These are phyloP conservation scores for Mormyrus hasselquistii DNA, from an alignment of 2,797 vertebrate species.

Conservation along the genomic window DNA sequence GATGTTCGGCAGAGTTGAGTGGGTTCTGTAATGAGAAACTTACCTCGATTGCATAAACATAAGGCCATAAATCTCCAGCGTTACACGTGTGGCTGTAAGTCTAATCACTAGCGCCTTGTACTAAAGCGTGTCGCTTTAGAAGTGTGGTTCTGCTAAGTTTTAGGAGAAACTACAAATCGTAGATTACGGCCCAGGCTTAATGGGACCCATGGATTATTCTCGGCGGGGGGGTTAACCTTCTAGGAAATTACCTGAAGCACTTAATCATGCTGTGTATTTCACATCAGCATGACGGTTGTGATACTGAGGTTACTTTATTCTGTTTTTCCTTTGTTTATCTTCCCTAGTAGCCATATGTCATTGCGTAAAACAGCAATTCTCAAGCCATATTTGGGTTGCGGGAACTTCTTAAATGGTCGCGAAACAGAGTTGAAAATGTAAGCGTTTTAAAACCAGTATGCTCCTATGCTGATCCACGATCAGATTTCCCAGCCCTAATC, in stretches of 20 bases:
- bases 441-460: background rate
- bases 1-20: background rate
- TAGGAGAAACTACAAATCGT: background rate
- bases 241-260: background rate
- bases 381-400: background rate
- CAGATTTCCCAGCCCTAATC: background rate
- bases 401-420: background rate
- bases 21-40: background rate
- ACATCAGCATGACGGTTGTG: background rate
- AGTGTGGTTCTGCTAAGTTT: background rate
- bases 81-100: background rate
- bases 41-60: background rate
- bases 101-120: background rate
- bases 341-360: background rate
- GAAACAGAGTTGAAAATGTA: background rate
- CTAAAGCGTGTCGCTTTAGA: background rate
- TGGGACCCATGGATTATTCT: background rate
- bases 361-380: background rate
- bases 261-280: background rate
- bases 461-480: background rate
- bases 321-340: background rate
- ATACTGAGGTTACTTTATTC: background rate
- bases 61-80: background rate
- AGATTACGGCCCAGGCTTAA: background rate
- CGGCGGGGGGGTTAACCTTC: background rate